Percentiles rank a stretch among this genome's conserved stretches.
phyloP scores from a whole-genome alignment of 1,140 invertebrate genomes.

The Bombus pascuorum region DNA sequence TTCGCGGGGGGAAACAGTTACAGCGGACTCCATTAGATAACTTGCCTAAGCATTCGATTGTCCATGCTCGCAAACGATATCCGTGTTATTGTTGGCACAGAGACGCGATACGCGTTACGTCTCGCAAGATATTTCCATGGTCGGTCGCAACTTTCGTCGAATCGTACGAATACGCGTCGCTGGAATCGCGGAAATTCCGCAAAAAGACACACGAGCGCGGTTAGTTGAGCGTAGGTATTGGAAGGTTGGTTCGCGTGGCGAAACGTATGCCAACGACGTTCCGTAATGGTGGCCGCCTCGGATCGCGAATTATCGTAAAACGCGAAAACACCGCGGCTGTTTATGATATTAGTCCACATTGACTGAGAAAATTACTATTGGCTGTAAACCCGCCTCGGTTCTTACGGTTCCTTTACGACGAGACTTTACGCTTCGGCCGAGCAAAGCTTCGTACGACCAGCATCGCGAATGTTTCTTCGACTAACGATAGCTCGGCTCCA shows the following conservation, averaged over 20 bases:
- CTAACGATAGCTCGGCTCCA: slow-evolving; percentile 3
- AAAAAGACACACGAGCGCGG: slow-evolving; percentile 13
- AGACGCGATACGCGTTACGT: neutral
- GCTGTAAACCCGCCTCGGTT: slow-evolving; percentile 57
- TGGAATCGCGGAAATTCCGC: slow-evolving; percentile 26
- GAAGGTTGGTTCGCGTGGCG: neutral
- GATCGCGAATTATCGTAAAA: slow-evolving; percentile 65
- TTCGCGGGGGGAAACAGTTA: neutral
- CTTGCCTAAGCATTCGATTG: neutral
- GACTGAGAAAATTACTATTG: slow-evolving; percentile 59
- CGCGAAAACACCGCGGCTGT: slow-evolving; percentile 41
- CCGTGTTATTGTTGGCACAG: neutral
- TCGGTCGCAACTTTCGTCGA: slow-evolving; percentile 3
- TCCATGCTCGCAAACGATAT: neutral
- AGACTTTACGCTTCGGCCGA: slow-evolving; percentile 16
- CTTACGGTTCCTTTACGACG: slow-evolving; percentile 55
- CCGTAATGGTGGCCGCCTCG: slow-evolving; percentile 23
- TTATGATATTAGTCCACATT: slow-evolving; percentile 68
- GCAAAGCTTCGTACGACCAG: neutral
- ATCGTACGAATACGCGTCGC: neutral
- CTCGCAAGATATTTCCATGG: slow-evolving; percentile 2
- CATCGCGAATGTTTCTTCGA: neutral
- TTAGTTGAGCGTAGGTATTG: neutral
- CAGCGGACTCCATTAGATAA: neutral
- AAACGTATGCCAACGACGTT: slow-evolving; percentile 1